Percentiles rank a stretch among this genome's conserved stretches.
Evolutionary conservation across 2,888 invertebrate species (phyloP).

Genomic region (Dasysyrphus tricinctus): DNA sequence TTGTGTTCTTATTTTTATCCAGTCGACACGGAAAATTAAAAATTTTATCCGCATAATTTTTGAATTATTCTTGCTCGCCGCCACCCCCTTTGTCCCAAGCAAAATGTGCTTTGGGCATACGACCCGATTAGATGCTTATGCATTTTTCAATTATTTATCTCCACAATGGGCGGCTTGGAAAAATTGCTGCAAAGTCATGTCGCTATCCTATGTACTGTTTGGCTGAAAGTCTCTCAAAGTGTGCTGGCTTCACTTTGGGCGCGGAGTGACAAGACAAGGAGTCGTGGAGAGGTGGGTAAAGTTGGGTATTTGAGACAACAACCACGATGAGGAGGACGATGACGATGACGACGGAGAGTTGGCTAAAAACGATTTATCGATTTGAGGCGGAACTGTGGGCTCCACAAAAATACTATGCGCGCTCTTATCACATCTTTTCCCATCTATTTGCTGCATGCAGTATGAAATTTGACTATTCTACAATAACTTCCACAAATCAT

Average conservation of each 20-base stretch:
- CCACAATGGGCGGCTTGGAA: slow-evolving; percentile 74
- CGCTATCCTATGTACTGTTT: slow-evolving; percentile 64
- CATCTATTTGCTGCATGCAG: slow-evolving; percentile 59
- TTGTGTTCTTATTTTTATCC: slow-evolving; percentile 63
- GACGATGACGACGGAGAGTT: slow-evolving; percentile 70
- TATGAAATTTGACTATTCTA: slow-evolving; percentile 54
- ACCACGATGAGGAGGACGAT: slow-evolving; percentile 40
- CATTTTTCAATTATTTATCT: slow-evolving; percentile 76
- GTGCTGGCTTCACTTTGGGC: slow-evolving; percentile 64
- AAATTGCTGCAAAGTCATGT: slow-evolving; percentile 70
- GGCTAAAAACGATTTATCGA: slow-evolving; percentile 75
- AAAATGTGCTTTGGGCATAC: slow-evolving; percentile 72
- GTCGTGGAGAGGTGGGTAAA: slow-evolving; percentile 46
- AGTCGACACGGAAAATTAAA: slow-evolving; percentile 79
- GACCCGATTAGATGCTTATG: slow-evolving; percentile 76
- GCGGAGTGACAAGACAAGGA: slow-evolving; percentile 72
- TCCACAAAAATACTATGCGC: slow-evolving; percentile 66
- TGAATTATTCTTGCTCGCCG: slow-evolving; percentile 81
- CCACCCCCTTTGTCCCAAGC: slow-evolving; percentile 72
- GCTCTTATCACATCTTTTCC: slow-evolving; percentile 70
- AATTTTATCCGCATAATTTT: slow-evolving; percentile 83
- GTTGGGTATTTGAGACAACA: slow-evolving; percentile 47
- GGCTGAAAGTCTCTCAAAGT: slow-evolving; percentile 53
- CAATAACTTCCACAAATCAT: slow-evolving; percentile 33
- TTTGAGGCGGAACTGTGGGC: slow-evolving; percentile 75